Evolutionary conservation across 2,113 vertebrate genomes (phyloP).

Genomic region (Petrocephalus microphthalmus): DNA sequence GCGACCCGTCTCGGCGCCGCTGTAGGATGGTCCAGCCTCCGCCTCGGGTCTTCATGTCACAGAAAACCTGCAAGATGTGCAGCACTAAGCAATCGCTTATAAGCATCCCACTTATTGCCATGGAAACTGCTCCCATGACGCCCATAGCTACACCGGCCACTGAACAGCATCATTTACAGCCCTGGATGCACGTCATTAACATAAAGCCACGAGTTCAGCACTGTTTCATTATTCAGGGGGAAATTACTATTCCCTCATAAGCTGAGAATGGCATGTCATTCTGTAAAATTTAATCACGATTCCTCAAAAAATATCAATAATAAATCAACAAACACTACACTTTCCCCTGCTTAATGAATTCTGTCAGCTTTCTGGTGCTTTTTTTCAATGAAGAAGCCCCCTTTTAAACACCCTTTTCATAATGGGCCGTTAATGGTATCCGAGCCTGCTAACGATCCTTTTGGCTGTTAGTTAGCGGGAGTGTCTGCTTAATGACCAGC

Average conservation of each 20-base stretch:
- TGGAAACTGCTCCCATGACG: background rate
- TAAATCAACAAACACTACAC: background rate
- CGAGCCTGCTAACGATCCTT: background rate
- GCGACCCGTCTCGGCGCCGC: slow-evolving; percentile 60
- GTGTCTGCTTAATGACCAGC: slow-evolving; percentile 1
- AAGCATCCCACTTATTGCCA: background rate
- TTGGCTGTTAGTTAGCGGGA: background rate
- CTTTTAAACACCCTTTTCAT: background rate
- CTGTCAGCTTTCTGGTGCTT: background rate
- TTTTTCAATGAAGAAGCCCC: background rate
- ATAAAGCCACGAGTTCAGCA: background rate
- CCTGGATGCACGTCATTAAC: background rate
- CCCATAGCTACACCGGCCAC: background rate
- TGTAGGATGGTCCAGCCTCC: slow-evolving; percentile 75
- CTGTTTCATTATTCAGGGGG: background rate
- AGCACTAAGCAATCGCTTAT: background rate
- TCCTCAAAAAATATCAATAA: background rate
- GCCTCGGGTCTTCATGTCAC: slow-evolving; percentile 70
- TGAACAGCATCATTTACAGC: background rate
- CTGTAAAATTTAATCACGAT: background rate
- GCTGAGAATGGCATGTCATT: background rate
- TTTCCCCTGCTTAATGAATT: background rate
- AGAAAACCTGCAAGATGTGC: slow-evolving; percentile 57
- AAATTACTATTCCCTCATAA: background rate
- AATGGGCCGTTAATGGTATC: background rate